Evolutionary conservation across 2,113 vertebrate genomes (phyloP), one percentile per base, ranked within the genome.

Genomic region (Eubucco bourcierii): DNA sequence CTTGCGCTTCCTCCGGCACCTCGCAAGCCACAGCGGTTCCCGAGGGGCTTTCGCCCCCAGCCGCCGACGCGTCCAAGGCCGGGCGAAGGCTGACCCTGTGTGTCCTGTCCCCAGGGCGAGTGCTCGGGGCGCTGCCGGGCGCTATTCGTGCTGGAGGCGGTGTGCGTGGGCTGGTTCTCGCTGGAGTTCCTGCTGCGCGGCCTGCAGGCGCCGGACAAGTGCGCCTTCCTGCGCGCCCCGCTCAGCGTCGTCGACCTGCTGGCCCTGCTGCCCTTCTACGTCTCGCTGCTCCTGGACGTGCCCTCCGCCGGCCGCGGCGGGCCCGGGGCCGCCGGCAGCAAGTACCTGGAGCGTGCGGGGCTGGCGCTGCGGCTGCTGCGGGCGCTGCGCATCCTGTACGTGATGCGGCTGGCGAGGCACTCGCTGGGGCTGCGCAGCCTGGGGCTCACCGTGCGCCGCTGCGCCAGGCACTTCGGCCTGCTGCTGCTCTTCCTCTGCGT

Each of bases 91-190:
- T 41, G 13, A 41, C 41, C 41, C 44, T 46, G 6, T 44, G 44
- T 24, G 50, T 84, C 70, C 70, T 64, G 68, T 70, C 61, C 39
- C 15, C 96, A 99, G 99, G 99, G 99, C 4, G 98, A 99, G 96
- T 99, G 99, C 97, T 99, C 99, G 55, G 97, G 25, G 88, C 98
- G 98, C 92, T 99, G 99, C 96, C 98, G 97, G 33, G 98, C 98
- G 97, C 99, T 99, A 95, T 99, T 99, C 55, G 98, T 99, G 90
- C 96, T 99, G 98, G 99, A 99, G 98, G 99, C 99, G 0, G 98
- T 99, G 93, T 99, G 99, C 1, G 99, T 99, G 73, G 99, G 98
- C 9, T 99, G 99, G 99, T 99, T 99, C 97, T 99, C 99, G 14
- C 97, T 99, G 60, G 99, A 99, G 97, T 99, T 99, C 96, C 92